A percentile compares a stretch with the other conserved stretches of the same genome.
Evolutionary conservation across 2,888 invertebrate genomes (phyloP).

Genomic region (Hipparchia sbordonii): DNA sequence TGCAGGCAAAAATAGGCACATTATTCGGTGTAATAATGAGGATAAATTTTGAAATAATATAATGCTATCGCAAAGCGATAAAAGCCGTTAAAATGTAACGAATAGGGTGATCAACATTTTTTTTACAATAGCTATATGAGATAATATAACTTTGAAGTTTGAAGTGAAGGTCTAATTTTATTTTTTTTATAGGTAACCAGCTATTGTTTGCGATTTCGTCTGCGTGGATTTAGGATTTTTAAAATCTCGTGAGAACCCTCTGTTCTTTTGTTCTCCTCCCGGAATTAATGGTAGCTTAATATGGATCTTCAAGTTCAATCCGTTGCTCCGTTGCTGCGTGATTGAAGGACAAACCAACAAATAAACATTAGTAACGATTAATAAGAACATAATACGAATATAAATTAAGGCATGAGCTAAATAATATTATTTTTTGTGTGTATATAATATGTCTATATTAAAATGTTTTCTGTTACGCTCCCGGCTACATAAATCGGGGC

Average conservation of each 20-base stretch:
- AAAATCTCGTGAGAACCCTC: no score
- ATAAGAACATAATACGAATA: no score
- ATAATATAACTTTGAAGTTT: no score
- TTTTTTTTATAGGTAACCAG: neutral
- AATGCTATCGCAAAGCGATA: slow-evolving; percentile 34
- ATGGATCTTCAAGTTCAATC: no score
- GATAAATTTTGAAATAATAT: slow-evolving; percentile 32
- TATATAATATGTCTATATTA: neutral
- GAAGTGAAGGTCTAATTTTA: neutral
- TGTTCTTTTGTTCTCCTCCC: no score
- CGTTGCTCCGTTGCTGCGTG: no score
- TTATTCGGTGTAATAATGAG: slow-evolving; percentile 23
- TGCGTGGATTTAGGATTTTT: no score
- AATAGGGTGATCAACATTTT: slow-evolving; percentile 31
- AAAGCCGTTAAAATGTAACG: slow-evolving; percentile 32
- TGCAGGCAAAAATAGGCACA: slow-evolving; percentile 21
- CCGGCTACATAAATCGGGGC: neutral
- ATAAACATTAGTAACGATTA: neutral
- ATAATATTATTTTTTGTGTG: no score
- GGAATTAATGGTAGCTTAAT: no score
- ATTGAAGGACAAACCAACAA: no score
- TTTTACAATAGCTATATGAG: neutral
- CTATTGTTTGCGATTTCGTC: neutral
- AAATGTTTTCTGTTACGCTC: neutral
- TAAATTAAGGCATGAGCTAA: no score